Base-by-base conservation (phyloP, 1,140 invertebrate genomes). In the Solenopsis invicta region DNA sequence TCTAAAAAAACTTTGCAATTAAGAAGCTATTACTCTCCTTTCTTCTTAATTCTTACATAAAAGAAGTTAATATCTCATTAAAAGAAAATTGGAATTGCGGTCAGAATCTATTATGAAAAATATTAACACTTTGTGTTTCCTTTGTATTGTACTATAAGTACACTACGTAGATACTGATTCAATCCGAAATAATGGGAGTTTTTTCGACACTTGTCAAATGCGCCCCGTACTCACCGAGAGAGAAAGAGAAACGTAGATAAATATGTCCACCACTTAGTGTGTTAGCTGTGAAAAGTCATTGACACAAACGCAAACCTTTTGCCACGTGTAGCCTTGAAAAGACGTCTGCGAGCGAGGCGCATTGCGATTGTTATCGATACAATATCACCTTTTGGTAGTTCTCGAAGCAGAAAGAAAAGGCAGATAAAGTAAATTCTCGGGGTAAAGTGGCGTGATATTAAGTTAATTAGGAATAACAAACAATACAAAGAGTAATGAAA, bases 251-350 rank as follows among this genome's bases (percentile, higher is more conserved):
- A 66, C 41, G 21, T 24, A 69, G 66, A 69, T 69, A 50, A 48
- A 69, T 41, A 48, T 71, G 34, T 56, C 12, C 64, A 69, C 1
- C 48, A 81, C 10, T 41, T 37, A 78, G 41, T 62, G 21, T 64
- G 59, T 80, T 62, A 61, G 37, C 41, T 6, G 48, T 69, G 64
- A 71, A 81, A 81, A 69, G 77, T 81, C 77, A 71, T 81, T 81
- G 64, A 81, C 77, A 81, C 77, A 81, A 69, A 80, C 62, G 77
- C 48, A 80, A 81, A 81, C 21, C 9, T 71, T 67, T 81, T 45
- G 48, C 64, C 29, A 81, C n/a, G 62, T 69, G 77, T 41, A 81
- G 21, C 77, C 48, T 54, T 81, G 48, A 29, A 81, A 45, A 81
- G n/a, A 69, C 4, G 13, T 18, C n/a, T 54, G 24, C 48, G 13